phyloP scores from a whole-genome alignment of 2,113 vertebrate species.

The Indri indri region DNA sequence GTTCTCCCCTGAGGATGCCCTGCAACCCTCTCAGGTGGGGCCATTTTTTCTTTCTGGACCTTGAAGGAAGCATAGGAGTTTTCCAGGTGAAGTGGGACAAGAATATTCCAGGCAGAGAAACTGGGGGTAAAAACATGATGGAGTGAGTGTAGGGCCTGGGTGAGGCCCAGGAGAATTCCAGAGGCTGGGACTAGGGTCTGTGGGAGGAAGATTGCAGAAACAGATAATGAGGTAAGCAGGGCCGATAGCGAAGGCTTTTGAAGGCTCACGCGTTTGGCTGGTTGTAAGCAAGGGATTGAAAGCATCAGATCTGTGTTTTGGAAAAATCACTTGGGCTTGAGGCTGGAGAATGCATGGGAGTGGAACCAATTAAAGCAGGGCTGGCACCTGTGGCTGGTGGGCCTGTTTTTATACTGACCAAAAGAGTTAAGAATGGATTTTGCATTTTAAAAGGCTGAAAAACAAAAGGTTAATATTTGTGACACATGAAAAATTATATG shows the following conservation, averaged over 20 bases:
- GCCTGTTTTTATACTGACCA: neutral
- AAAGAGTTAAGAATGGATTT: neutral
- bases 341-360: neutral
- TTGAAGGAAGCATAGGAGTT: neutral
- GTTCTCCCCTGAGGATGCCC: neutral
- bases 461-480: neutral
- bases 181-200: neutral
- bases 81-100: neutral
- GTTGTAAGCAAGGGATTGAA: neutral
- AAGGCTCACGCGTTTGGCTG: neutral
- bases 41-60: neutral
- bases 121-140: neutral
- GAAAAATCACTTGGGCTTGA: neutral
- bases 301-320: neutral
- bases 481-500: neutral
- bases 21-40: neutral
- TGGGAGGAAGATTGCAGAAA: neutral
- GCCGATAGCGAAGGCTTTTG: neutral
- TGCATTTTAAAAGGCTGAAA: conserved; percentile 19
- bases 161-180: neutral
- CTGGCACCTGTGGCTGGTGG: neutral
- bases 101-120: neutral
- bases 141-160: neutral
- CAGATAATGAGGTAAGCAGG: neutral
- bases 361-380: neutral